A percentile compares a stretch with the other conserved stretches of the same genome.
These are phyloP conservation scores for Noctua pronuba DNA, from an alignment of 2,888 invertebrate species.

Conservation along the genomic window DNA sequence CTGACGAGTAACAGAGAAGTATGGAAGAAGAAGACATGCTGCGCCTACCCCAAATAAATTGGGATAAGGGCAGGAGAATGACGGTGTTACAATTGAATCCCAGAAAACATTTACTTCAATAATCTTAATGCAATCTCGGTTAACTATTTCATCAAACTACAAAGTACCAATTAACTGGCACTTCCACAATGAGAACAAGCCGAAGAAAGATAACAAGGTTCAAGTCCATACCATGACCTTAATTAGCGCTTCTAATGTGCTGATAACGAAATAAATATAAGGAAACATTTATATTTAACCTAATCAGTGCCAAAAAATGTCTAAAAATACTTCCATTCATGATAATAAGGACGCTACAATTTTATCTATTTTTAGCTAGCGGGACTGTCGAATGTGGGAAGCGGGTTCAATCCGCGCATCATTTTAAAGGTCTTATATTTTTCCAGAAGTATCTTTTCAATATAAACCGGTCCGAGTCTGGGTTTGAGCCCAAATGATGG, in stretches of 20 bases:
- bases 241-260: conserved; percentile 26
- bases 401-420: not conserved
- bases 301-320: conserved; percentile 20
- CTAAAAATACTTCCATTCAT: conserved; percentile 42
- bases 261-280: conserved; percentile 48
- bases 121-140: conserved; percentile 9
- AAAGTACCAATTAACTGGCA: conserved; percentile 26
- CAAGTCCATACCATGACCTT: conserved; percentile 56
- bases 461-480: not conserved
- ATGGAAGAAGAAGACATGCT: no score
- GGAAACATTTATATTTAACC: conserved; percentile 21
- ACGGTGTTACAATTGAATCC: not conserved
- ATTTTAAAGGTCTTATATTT: not conserved
- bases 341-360: conserved; percentile 1
- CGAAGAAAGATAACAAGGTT: conserved; percentile 52
- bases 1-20: no score
- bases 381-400: not conserved
- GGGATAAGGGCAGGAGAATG: not conserved
- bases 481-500: not conserved
- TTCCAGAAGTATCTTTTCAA: not conserved
- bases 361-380: not conserved
- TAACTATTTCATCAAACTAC: conserved; percentile 7
- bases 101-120: not conserved
- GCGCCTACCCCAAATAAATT: no score
- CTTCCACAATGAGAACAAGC: conserved; percentile 39